Evolutionary conservation across 2,113 vertebrate genomes (phyloP).

Genomic region (Dunckerocampus dactyliophorus): DNA sequence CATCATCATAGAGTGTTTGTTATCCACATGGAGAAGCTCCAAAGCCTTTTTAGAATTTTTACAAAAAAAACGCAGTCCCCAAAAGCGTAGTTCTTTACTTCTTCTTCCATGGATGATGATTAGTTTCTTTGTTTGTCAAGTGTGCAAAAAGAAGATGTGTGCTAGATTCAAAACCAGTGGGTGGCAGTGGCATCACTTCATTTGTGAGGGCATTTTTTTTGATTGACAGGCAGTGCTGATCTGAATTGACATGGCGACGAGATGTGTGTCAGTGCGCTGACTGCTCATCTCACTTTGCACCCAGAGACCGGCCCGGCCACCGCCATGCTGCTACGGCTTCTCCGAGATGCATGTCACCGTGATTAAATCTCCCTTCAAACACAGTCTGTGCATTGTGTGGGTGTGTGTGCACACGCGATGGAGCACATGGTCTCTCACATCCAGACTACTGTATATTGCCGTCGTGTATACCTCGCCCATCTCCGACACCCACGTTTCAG

Average conservation of each 20-base stretch:
- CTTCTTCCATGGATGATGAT: no score
- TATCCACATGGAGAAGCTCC: no score
- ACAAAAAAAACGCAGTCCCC: no score
- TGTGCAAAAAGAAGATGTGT: no score
- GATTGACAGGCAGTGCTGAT: slow-evolving; percentile 70
- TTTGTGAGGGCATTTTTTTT: slow-evolving; percentile 26
- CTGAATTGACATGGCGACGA: slow-evolving; percentile 72
- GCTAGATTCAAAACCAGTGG: no score
- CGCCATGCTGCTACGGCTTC: slow-evolving; percentile 42
- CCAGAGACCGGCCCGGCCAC: slow-evolving; percentile 54
- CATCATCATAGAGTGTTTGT: no score
- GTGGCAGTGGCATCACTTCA: slow-evolving; percentile 37
- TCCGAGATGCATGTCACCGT: slow-evolving; percentile 57
- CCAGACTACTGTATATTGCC: slow-evolving; percentile 43
- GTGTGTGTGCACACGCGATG: slow-evolving; percentile 22
- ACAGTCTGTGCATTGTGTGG: slow-evolving; percentile 24
- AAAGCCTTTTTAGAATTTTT: no score
- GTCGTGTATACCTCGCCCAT: slow-evolving; percentile 57
- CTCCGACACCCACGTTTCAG: slow-evolving; percentile 57
- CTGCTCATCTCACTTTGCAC: slow-evolving; percentile 71
- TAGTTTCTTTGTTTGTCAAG: no score
- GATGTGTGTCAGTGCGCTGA: slow-evolving; percentile 71
- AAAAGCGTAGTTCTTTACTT: no score
- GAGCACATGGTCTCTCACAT: slow-evolving; percentile 33
- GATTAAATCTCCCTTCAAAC: slow-evolving; percentile 61